phyloP scores from a whole-genome alignment of 2,113 vertebrate species.

The Actenoides lindsayi region DNA sequence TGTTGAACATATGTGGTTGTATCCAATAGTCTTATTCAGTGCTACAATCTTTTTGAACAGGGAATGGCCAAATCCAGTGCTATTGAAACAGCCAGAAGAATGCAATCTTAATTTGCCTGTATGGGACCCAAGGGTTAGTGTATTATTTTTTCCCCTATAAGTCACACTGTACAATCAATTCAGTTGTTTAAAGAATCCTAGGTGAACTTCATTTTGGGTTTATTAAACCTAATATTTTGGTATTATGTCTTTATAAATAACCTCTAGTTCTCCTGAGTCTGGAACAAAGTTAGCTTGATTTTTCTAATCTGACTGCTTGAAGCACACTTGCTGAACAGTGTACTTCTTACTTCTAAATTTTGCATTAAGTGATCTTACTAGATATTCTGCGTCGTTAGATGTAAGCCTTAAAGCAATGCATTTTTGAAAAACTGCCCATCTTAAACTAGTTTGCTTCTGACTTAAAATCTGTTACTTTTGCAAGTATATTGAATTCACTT shows the following conservation, averaged over 20 bases:
- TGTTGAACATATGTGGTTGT: conserved; percentile 74
- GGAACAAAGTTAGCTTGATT: conserved; percentile 39
- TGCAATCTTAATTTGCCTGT: conserved; percentile 90
- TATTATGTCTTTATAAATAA: conserved; percentile 41
- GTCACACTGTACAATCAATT: conserved; percentile 75
- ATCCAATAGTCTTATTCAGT: conserved; percentile 81
- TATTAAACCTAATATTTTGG: conserved; percentile 34
- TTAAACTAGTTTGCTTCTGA: background rate
- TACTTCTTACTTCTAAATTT: background rate
- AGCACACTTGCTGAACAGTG: conserved; percentile 43
- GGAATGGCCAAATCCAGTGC: conserved; percentile 92
- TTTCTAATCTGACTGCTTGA: conserved; percentile 13
- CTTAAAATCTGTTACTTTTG: background rate
- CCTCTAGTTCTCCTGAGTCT: conserved; percentile 32
- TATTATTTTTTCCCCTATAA: conserved; percentile 82
- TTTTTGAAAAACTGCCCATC: background rate
- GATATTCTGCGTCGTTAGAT: conserved; percentile 21
- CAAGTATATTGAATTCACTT: background rate
- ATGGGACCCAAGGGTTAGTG: conserved; percentile 92
- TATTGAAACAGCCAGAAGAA: conserved; percentile 89
- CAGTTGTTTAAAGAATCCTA: conserved; percentile 61
- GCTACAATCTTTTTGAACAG: conserved; percentile 85
- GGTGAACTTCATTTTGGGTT: conserved; percentile 34
- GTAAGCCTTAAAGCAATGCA: background rate
- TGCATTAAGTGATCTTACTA: conserved; percentile 51